phyloP scores from a whole-genome alignment of 2,888 invertebrate genomes.

The Monopis laevigella region DNA sequence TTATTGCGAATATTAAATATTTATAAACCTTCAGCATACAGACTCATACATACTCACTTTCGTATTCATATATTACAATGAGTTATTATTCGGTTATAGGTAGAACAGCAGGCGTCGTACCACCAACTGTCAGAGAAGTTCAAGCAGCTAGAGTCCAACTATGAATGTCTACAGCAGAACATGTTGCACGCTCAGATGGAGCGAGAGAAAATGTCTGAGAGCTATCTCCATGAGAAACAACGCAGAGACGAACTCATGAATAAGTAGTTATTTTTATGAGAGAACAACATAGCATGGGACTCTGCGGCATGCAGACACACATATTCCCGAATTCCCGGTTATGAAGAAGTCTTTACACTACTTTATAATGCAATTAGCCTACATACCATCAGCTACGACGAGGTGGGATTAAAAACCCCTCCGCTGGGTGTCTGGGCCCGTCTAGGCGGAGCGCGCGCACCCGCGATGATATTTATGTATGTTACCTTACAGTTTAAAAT shows the following conservation, averaged over 20 bases:
- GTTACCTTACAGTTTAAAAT: no score
- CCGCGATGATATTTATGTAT: no score
- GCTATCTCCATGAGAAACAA: conserved; percentile 44
- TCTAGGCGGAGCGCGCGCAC: no score
- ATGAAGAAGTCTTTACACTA: no score
- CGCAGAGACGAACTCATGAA: conserved; percentile 46
- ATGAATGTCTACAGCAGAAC: conserved; percentile 49
- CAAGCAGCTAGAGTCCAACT: conserved; percentile 36
- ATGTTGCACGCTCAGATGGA: conserved; percentile 56
- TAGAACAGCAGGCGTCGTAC: conserved; percentile 49
- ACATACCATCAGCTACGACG: no score
- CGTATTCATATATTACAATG: not conserved
- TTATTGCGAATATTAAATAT: no score
- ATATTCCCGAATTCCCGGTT: no score
- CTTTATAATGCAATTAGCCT: no score
- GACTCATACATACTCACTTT: not conserved
- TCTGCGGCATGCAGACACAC: no score
- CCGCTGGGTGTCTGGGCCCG: no score
- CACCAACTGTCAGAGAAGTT: conserved; percentile 49
- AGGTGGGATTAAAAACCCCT: no score
- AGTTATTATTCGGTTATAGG: conserved; percentile 27
- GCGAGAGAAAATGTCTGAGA: conserved; percentile 42
- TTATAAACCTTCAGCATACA: no score
- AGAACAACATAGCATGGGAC: not conserved
- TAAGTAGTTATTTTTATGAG: conserved; percentile 27